Conservation (phyloP, 2,113 vertebrate genomes). For the Penelope pileata region DNA sequence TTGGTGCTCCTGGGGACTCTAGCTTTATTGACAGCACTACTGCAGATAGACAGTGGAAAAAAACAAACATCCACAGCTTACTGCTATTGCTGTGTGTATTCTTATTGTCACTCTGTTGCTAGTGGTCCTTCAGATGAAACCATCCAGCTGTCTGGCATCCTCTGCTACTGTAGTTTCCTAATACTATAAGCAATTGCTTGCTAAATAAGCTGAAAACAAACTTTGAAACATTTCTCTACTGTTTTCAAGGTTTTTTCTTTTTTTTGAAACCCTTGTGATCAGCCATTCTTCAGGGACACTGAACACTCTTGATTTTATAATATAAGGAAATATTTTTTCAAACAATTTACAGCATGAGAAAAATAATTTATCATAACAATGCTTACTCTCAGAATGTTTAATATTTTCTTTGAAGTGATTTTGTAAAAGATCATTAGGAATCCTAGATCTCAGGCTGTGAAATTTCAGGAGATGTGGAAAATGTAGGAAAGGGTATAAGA, state of each 20-base stretch:
- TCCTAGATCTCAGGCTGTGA: neutral
- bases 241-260: neutral
- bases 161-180: neutral
- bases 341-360: neutral
- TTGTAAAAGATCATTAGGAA: neutral
- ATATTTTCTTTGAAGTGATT: neutral
- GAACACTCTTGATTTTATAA: neutral
- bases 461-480: neutral
- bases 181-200: neutral
- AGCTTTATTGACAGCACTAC: neutral
- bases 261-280: neutral
- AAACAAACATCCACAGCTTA: neutral
- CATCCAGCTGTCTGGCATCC: neutral
- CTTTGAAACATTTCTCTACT: neutral
- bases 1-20: neutral
- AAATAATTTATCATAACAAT: neutral
- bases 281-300: neutral
- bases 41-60: neutral
- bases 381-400: neutral
- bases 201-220: neutral
- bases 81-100: neutral
- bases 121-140: neutral
- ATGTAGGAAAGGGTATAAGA: neutral
- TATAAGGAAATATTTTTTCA: neutral
- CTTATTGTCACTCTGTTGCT: neutral